Evolutionary conservation across 2,113 vertebrate genomes (phyloP), one percentile per base, ranked within the genome.

Genomic region (Cyprinodon brontotheroides): DNA sequence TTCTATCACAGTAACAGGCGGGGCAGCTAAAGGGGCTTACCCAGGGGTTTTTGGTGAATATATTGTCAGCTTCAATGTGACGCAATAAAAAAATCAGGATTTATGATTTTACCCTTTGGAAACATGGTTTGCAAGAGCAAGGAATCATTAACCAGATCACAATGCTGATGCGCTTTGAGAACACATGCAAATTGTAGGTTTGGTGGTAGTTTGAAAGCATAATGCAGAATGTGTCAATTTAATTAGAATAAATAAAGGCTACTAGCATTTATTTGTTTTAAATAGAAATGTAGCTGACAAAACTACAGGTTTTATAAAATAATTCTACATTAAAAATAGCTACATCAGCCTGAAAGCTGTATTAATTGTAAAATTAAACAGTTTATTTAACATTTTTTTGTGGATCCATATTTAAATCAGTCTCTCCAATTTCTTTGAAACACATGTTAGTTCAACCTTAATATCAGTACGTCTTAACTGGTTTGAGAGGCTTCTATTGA

Each of bases 71-170:
- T 78, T 81, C 83, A 78, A 81, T 79, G 78, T 81, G 78, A 79
- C 89, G 80, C 79, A 88, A 90, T 89, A 88, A 92, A 92, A 13
- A 68, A 62, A 65, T 45, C 15, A 2, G 57, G 78, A 93, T 91
- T 93, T 93, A 93, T 90, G 88, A 4, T 75, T 87, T 86, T 90
- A 92, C 87, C 91, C 91, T 93, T 92, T 93, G 70, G 82, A 89
- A 86, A 80, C 86, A 74, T 81, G 84, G 87, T 88, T 91, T 91
- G 90, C 87, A 87, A 83, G 90, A 91, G 69, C 86, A 79, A 12
- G 74, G 83, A 89, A 84, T 92, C 90, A 88, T 94, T 91, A 91
- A 88, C 83, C 62, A 74, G 68, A 85, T 79, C 79, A 65, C 68
- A 72, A 79, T 85, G 81, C 76, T 68, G 68, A 40, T 37, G 74